Conservation (phyloP, 2,888 invertebrate species). For the Drosophila algonquin region DNA sequence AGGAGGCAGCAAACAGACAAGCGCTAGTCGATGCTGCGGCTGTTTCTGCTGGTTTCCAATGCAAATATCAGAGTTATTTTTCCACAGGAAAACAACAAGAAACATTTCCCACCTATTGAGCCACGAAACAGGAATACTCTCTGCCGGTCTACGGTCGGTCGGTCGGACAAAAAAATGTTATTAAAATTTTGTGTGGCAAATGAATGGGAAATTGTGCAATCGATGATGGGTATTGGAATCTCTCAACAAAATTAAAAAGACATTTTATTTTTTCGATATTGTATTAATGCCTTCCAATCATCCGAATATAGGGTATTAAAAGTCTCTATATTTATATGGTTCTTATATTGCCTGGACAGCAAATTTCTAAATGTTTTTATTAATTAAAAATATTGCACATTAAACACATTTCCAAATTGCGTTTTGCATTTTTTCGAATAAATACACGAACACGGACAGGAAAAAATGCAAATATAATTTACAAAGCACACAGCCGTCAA, state of each 20-base stretch:
- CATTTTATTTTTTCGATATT: too few species aligned
- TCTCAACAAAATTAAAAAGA: too few species aligned
- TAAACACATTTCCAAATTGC: constrained; percentile 72
- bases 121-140: constrained; percentile 18
- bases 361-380: constrained; percentile 72
- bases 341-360: constrained; percentile 54
- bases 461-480: constrained; percentile 63
- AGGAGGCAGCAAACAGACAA: constrained; percentile 44
- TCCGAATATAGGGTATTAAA: not conserved
- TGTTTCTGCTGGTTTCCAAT: constrained; percentile 18
- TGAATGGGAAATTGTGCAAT: not conserved
- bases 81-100: constrained; percentile 5
- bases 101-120: constrained; percentile 1
- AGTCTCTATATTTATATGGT: not conserved
- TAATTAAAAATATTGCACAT: constrained; percentile 73
- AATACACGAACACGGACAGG: constrained; percentile 19
- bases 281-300: too few species aligned
- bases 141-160: too few species aligned
- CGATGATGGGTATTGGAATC: too few species aligned
- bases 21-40: constrained; percentile 23
- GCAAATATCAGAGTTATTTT: constrained; percentile 55
- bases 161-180: not conserved
- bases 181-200: not conserved
- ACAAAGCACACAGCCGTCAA: constrained; percentile 42
- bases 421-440: constrained; percentile 54